Evolutionary conservation across 37 sponge, comb jelly and placozoan species (phyloP), one percentile per base, ranked within the genome.

Genomic region (Cladorhizidae sp.): DNA sequence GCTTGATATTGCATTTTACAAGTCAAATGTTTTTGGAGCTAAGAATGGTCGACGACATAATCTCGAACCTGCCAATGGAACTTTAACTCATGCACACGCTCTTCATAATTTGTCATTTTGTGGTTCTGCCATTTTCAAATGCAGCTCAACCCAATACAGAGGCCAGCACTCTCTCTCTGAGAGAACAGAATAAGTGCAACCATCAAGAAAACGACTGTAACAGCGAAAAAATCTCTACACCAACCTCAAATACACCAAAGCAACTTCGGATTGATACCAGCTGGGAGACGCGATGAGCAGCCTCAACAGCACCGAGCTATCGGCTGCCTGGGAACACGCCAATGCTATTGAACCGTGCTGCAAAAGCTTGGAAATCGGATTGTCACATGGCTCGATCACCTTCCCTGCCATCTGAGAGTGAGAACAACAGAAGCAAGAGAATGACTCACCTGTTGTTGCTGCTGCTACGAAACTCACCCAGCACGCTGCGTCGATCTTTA

Each of bases 331-430:
- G 35, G 18, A 65, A 65, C 67, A 65, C 35, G 32, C 67, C 7
- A 36, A 65, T 65, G 32, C 26, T 35, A 65, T 65, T 65, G 67
- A 7, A 35, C 67, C 35, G 31, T 65, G 67, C 31, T 32, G 67
- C 67, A 65, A 35, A 33, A 65, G 2, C 67, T 31, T 32, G 31
- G 67, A 65, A 65, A 28, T 65, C 31, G 67, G 31, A 65, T 33
- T 65, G 31, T 32, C 18, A 32, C 67, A 14, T 31, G 26, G 26
- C 12, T 65, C 31, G 35, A 28, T 17, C 36, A 65, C 32, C 35
- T 31, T 17, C 35, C 31, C 35, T 32, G 67, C 11, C 31, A 65
- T 32, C 67, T 65, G 11, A 32, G 20, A 61, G 32, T 65, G 11
- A 9, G 35, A 35, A 58, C 59, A 58, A 33, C 11, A 65, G 5